Percentiles rank a stretch among this genome's conserved stretches.
These are phyloP conservation scores for Paedocypris micromegethes DNA, from an alignment of 2,797 vertebrate genomes.

Conservation along the genomic window DNA sequence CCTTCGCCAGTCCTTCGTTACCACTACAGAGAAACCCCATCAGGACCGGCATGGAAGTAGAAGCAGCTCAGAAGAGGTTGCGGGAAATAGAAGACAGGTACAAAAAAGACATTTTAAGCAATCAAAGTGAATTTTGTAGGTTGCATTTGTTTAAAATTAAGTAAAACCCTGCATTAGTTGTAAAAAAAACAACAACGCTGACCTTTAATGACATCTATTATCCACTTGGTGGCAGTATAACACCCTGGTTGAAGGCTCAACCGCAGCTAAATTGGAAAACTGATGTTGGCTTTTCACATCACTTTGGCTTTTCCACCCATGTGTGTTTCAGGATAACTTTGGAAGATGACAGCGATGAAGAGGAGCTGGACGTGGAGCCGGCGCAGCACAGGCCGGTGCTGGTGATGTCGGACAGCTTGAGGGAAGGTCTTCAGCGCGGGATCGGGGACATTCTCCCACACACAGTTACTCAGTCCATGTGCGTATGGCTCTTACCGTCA, in stretches of 20 bases:
- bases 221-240: no score
- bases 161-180: no score
- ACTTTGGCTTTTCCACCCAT: background rate
- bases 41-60: slow-evolving; percentile 71
- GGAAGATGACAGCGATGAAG: slow-evolving; percentile 74
- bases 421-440: slow-evolving; percentile 70
- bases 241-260: no score
- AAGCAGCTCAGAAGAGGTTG: slow-evolving; percentile 70
- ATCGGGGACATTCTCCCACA: slow-evolving; percentile 75
- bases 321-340: slow-evolving; percentile 66
- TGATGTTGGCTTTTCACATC: no score
- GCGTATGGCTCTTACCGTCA: slow-evolving; percentile 43
- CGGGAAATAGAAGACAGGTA: slow-evolving; percentile 77
- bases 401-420: slow-evolving; percentile 75
- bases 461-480: slow-evolving; percentile 75
- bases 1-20: slow-evolving; percentile 35
- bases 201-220: no score
- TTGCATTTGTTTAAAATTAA: no score
- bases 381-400: slow-evolving; percentile 68
- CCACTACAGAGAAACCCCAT: slow-evolving; percentile 41
- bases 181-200: no score
- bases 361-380: slow-evolving; percentile 69
- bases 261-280: no score
- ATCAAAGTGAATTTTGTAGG: no score
- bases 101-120: background rate